Conservation (phyloP, 2,113 vertebrate species). For the Tricholaema leucomelas region DNA sequence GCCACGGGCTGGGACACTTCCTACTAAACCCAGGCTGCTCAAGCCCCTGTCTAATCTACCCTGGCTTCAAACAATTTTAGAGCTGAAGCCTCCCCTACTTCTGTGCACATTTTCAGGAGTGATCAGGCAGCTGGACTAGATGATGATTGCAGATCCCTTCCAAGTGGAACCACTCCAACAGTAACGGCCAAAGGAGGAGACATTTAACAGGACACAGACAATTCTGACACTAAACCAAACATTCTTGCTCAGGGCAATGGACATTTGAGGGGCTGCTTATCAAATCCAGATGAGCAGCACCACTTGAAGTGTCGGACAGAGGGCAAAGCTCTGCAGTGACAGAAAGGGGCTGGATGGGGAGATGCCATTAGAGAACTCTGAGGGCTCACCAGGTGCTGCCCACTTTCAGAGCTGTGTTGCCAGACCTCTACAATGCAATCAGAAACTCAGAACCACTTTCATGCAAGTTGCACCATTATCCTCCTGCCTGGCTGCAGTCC, state of each 20-base stretch:
- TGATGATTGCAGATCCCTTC: not conserved
- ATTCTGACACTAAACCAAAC: not conserved
- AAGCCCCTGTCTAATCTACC: no score
- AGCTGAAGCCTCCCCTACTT: not conserved
- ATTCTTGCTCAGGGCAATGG: not conserved
- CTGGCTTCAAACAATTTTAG: not conserved
- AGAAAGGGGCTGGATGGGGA: not conserved
- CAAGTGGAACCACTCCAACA: not conserved
- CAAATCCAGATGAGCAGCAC: not conserved
- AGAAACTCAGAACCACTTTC: not conserved
- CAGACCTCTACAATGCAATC: not conserved
- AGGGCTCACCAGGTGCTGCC: not conserved
- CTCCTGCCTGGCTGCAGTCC: not conserved
- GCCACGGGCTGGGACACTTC: no score
- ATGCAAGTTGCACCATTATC: accelerated
- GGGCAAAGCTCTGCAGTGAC: not conserved
- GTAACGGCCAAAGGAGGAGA: not conserved
- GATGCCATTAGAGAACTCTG: not conserved
- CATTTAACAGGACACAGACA: not conserved
- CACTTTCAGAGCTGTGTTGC: not conserved
- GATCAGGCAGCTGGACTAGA: not conserved
- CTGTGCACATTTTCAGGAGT: not conserved
- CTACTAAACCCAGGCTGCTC: no score
- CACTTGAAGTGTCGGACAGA: not conserved
- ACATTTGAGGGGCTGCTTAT: not conserved